Evolutionary conservation across 2,888 invertebrate species (phyloP).

Genomic region (Sipha maydis): DNA sequence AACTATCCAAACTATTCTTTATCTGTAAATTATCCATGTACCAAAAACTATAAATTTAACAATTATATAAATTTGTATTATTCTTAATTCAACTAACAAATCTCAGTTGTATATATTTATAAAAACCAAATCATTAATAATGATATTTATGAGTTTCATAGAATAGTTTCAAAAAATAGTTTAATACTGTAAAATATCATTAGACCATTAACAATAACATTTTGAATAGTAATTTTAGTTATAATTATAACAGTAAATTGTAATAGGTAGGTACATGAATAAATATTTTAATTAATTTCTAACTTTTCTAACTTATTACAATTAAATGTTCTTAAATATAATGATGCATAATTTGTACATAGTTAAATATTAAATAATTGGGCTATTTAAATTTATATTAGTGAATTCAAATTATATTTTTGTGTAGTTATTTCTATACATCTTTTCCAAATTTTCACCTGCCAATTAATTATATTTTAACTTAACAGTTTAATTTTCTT

Average conservation of each 20-base stretch:
- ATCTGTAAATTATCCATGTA: conserved; percentile 40
- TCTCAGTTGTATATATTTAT: conserved; percentile 2
- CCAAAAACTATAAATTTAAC: not conserved
- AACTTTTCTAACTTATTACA: not conserved
- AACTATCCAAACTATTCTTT: conserved; percentile 44
- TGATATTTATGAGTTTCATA: not conserved
- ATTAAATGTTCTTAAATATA: not conserved
- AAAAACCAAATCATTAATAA: not conserved
- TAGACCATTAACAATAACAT: not conserved
- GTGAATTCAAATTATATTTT: not conserved
- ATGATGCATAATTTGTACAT: too few relatives aligned
- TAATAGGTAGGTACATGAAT: not conserved
- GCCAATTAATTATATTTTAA: conserved; percentile 29
- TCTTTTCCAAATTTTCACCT: not conserved
- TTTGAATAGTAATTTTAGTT: not conserved
- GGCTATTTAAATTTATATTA: not conserved
- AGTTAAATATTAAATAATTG: too few relatives aligned
- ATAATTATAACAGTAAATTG: not conserved
- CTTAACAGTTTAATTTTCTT: not conserved
- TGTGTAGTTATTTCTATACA: too few relatives aligned
- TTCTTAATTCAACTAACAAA: conserved; percentile 16
- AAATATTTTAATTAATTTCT: not conserved
- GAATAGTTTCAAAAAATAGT: not conserved
- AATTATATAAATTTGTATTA: not conserved
- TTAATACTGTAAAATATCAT: not conserved